Evolutionary conservation across 2,888 invertebrate genomes (phyloP), one percentile per base, ranked within the genome.

Genomic region (Rotaria macrura): DNA sequence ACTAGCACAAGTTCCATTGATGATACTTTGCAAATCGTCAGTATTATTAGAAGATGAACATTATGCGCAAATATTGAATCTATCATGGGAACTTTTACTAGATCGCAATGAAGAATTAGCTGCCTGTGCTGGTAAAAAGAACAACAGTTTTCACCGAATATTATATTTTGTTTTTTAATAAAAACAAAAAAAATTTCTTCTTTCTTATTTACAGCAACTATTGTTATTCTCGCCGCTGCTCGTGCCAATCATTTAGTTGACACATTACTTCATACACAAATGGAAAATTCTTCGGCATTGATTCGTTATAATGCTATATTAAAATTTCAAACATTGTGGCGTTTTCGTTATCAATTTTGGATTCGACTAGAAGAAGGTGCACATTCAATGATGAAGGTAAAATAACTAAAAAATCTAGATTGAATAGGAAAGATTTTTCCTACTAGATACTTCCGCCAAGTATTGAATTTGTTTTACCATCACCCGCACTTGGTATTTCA

Each of bases 331-430:
- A 94, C 95, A 2, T 93, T 99, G 88, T 99, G 98, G 98, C 95
- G 96, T 89, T 94, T 96, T 88, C 93, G 99, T 4, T 97, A 96
- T 90, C 99, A 99, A 92, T 96, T 97, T 1, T 99, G 99, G 99
- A 96, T 97, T 0, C 93, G 98, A 87, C 97, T 99, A 97, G 99
- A 99, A 91, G 98, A 98, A 89, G 95, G 95, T 14, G 98, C 98
- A 0, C 96, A 97, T 86, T 92, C 95, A 87, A 94, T 95, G 0
- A 98, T 99, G 91, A 99, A 98, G 92, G 97, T 91, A 85, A 85
- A 85, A 47, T 23, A 29, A 12, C 17, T 5, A 6, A 29, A 65
- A n/a, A 38, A 57, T 14, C 34, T 17, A 17, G 17, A 49, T 17
- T 49, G 49, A 49, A 49, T 49, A 49, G 2, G 3, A 40, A 74